Conservation (phyloP, 2,888 invertebrate species). For the Trichopoda pennipes region DNA sequence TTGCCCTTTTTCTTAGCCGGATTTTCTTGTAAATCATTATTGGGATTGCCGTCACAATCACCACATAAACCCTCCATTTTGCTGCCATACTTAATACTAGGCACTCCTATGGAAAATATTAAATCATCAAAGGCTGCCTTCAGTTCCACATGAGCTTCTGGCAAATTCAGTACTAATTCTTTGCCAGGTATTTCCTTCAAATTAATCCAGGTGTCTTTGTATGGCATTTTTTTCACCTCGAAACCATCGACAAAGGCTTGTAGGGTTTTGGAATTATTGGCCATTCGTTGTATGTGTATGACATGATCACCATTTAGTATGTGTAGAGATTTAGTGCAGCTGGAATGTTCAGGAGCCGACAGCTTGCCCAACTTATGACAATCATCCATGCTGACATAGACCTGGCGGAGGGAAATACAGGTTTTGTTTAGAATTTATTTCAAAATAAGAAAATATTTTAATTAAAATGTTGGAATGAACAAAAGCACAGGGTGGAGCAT, state of each 20-base stretch:
- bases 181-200: constrained; percentile 83
- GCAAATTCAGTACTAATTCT: constrained; percentile 84
- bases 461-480: too few relatives aligned
- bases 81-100: constrained; percentile 87
- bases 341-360: constrained; percentile 75
- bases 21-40: constrained; percentile 83
- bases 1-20: constrained; percentile 79
- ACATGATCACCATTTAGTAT: constrained; percentile 85
- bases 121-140: constrained; percentile 80
- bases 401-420: constrained; percentile 78
- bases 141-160: constrained; percentile 88
- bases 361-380: constrained; percentile 82
- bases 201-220: constrained; percentile 84
- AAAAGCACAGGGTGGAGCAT: too few relatives aligned
- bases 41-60: constrained; percentile 85
- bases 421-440: neutral
- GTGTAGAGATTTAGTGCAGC: constrained; percentile 86
- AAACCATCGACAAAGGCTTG: constrained; percentile 79
- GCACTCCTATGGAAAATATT: constrained; percentile 84
- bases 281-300: constrained; percentile 82
- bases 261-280: constrained; percentile 76
- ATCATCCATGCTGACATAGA: constrained; percentile 87
- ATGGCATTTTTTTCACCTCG: constrained; percentile 80
- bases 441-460: too few relatives aligned
- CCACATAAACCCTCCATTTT: constrained; percentile 91